A percentile compares a stretch with the other conserved stretches of the same genome.
phyloP scores from a whole-genome alignment of 2,888 invertebrate genomes.

The Odontomyia ornata region DNA sequence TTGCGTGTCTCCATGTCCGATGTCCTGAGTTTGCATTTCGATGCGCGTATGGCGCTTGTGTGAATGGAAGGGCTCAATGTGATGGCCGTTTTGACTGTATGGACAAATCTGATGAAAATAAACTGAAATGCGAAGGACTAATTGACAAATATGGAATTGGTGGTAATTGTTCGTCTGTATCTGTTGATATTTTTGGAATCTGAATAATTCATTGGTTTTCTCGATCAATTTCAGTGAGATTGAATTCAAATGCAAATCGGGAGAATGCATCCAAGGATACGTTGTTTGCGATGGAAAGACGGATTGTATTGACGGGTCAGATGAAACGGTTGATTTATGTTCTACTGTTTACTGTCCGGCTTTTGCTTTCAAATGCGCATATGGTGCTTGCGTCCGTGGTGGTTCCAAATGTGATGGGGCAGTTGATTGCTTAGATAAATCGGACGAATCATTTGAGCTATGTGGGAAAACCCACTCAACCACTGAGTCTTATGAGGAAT shows the following conservation, averaged over 20 bases:
- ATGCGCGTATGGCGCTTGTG: constrained; percentile 67
- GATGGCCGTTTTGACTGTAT: constrained; percentile 44
- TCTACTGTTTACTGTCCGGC: constrained; percentile 60
- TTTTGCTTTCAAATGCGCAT: constrained; percentile 69
- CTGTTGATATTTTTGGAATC: background rate
- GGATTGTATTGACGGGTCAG: constrained; percentile 54
- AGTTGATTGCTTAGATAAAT: constrained; percentile 50
- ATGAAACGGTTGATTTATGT: constrained; percentile 53
- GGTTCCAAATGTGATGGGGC: constrained; percentile 64
- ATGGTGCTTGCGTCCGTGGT: constrained; percentile 71
- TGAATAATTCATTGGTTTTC: background rate
- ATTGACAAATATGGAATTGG: background rate
- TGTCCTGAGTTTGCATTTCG: constrained; percentile 69
- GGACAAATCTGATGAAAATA: constrained; percentile 48
- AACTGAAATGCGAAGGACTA: background rate
- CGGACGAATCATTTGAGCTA: constrained; percentile 46
- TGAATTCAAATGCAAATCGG: constrained; percentile 51
- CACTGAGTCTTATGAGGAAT: background rate
- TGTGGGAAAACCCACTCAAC: constrained; percentile 28
- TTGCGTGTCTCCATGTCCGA: constrained; percentile 55
- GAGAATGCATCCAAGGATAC: constrained; percentile 52
- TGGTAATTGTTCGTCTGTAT: constrained; percentile 51
- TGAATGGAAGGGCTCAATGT: constrained; percentile 68
- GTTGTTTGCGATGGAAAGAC: constrained; percentile 61
- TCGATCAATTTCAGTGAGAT: constrained; percentile 39